Evolutionary conservation across 2,888 invertebrate species (phyloP).

Genomic region (Blastobasis lacticolella): DNA sequence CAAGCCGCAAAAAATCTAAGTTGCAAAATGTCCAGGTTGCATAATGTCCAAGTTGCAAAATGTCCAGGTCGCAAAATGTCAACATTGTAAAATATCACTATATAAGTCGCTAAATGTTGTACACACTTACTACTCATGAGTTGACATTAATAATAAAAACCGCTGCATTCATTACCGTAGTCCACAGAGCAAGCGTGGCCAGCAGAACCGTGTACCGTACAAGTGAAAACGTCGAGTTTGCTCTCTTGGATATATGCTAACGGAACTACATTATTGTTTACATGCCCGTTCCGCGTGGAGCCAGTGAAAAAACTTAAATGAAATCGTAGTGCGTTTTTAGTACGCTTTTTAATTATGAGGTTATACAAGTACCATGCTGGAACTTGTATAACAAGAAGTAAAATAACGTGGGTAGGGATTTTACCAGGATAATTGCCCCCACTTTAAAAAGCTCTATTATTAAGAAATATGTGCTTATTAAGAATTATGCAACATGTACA

Average conservation of each 20-base stretch:
- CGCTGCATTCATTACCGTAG: no score
- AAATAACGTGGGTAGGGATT: not conserved
- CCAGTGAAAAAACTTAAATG: constrained; percentile 2
- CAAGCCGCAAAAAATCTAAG: no score
- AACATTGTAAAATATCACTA: no score
- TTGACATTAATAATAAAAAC: no score
- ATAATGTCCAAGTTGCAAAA: no score
- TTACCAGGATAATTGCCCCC: not conserved
- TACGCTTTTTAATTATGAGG: not conserved
- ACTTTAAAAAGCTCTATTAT: not conserved
- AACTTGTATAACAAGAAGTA: not conserved
- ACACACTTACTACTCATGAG: no score
- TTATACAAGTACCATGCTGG: no score
- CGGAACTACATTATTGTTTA: constrained; percentile 10
- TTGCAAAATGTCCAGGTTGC: no score
- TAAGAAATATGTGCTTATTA: not conserved
- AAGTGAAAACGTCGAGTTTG: constrained; percentile 10
- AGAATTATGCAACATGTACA: not conserved
- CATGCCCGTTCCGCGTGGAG: constrained; percentile 2
- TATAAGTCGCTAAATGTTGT: no score
- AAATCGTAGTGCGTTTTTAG: no score
- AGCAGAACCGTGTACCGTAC: not conserved
- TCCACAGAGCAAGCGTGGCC: no score
- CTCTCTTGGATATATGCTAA: constrained; percentile 11
- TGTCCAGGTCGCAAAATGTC: no score